phyloP scores from a whole-genome alignment of 2,888 invertebrate species.

The Laothoe populi region DNA sequence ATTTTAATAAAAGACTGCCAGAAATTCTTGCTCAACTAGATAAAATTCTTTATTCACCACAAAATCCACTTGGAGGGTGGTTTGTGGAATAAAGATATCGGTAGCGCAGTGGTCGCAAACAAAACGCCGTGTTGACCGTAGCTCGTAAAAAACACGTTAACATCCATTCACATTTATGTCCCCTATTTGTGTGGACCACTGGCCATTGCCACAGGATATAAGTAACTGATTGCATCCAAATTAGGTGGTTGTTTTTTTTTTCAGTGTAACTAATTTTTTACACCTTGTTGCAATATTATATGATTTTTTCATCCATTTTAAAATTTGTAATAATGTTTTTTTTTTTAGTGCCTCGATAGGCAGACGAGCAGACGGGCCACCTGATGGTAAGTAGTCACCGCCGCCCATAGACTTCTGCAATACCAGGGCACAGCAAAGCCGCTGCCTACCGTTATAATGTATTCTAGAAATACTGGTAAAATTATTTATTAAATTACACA shows the following conservation, averaged over 20 bases:
- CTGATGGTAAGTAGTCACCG: too few relatives aligned
- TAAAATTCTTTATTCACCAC: conserved; percentile 37
- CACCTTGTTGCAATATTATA: too few relatives aligned
- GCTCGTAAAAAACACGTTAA: conserved; percentile 84
- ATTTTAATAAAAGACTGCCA: too few relatives aligned
- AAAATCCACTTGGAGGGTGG: conserved; percentile 64
- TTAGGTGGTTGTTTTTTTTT: conserved; percentile 53
- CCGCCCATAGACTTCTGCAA: too few relatives aligned
- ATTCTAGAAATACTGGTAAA: too few relatives aligned
- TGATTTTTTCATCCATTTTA: neutral
- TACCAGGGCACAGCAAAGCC: too few relatives aligned
- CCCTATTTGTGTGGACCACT: conserved; percentile 77
- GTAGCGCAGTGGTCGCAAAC: conserved; percentile 66
- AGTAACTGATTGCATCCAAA: conserved; percentile 75
- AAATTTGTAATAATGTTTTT: too few relatives aligned
- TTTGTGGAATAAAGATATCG: conserved; percentile 76
- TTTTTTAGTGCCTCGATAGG: too few relatives aligned
- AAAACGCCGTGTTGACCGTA: conserved; percentile 80
- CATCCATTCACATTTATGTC: conserved; percentile 83
- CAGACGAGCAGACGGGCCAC: too few relatives aligned
- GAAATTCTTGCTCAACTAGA: neutral
- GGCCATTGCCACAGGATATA: conserved; percentile 68
- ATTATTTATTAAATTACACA: too few relatives aligned
- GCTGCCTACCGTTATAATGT: too few relatives aligned
- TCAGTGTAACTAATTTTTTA: neutral